Evolutionary conservation across 1,140 invertebrate species (phyloP).

Genomic region (Lucilia cuprina): DNA sequence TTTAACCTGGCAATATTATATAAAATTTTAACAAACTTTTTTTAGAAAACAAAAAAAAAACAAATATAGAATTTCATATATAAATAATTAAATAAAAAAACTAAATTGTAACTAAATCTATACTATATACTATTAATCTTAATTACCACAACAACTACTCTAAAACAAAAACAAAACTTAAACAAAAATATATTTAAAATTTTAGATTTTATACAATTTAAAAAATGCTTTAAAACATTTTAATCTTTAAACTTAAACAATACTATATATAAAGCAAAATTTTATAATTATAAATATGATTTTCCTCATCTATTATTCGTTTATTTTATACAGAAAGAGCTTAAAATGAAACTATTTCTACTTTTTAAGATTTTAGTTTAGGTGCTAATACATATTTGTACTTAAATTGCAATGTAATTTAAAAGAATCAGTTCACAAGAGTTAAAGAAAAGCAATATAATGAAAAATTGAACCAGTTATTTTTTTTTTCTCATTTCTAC

Average conservation of each 20-base stretch:
- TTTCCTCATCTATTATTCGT: neutral
- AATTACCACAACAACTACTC: neutral
- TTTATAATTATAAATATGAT: neutral
- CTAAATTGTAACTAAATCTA: neutral
- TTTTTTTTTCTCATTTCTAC: no score
- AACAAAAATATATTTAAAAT: conserved; percentile 23
- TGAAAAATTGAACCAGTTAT: no score
- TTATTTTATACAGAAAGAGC: neutral
- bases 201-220: conserved; percentile 34
- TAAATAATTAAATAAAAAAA: neutral
- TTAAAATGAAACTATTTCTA: neutral
- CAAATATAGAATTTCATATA: conserved; percentile 21
- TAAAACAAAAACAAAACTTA: neutral
- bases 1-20: conserved; percentile 36
- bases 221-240: conserved; percentile 9
- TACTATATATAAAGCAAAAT: neutral
- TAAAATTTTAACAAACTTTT: conserved; percentile 39
- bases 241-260: neutral
- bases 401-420: no score
- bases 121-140: conserved; percentile 6
- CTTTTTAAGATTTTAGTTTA: neutral
- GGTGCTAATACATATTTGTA: no score
- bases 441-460: no score
- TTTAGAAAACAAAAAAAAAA: conserved; percentile 25
- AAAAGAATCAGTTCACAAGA: no score